phyloP scores from a whole-genome alignment of 2,888 invertebrate genomes.

The Epistrophe eligans region DNA sequence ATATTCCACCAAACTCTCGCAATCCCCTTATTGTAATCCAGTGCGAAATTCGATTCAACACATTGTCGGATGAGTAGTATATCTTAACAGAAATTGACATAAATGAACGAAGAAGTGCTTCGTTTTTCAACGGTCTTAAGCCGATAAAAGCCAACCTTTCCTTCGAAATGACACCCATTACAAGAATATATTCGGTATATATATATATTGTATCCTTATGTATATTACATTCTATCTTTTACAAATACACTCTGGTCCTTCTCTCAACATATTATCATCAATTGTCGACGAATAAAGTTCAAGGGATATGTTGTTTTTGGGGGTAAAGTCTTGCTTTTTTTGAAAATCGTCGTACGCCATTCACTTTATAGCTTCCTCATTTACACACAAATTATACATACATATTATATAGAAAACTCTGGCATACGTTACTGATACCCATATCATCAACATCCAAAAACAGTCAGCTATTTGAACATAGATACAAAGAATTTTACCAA shows the following conservation, averaged over 20 bases:
- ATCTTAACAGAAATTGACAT: constrained; percentile 67
- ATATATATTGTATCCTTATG: neutral
- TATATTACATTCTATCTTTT: neutral
- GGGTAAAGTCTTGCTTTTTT: neutral
- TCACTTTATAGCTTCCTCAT: constrained; percentile 3
- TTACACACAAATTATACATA: constrained; percentile 2
- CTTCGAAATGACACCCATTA: constrained; percentile 74
- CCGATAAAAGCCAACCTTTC: constrained; percentile 75
- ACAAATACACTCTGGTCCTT: neutral
- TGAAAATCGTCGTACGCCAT: neutral
- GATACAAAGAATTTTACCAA: constrained; percentile 48
- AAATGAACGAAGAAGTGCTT: constrained; percentile 69
- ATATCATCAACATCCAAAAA: neutral
- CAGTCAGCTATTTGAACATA: constrained; percentile 14
- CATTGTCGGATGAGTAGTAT: constrained; percentile 54
- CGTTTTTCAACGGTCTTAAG: constrained; percentile 75
- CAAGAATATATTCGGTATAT: constrained; percentile 58
- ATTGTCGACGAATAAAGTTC: constrained; percentile 8
- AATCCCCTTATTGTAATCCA: constrained; percentile 15
- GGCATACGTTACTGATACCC: neutral
- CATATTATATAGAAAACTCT: neutral
- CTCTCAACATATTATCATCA: neutral
- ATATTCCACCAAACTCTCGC: constrained; percentile 25
- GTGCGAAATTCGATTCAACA: constrained; percentile 29
- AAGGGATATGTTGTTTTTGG: constrained; percentile 23